These are phyloP conservation scores for Imbricaverruca yamaguchii DNA, from an alignment of 2,888 invertebrate genomes.

Conservation along the genomic window DNA sequence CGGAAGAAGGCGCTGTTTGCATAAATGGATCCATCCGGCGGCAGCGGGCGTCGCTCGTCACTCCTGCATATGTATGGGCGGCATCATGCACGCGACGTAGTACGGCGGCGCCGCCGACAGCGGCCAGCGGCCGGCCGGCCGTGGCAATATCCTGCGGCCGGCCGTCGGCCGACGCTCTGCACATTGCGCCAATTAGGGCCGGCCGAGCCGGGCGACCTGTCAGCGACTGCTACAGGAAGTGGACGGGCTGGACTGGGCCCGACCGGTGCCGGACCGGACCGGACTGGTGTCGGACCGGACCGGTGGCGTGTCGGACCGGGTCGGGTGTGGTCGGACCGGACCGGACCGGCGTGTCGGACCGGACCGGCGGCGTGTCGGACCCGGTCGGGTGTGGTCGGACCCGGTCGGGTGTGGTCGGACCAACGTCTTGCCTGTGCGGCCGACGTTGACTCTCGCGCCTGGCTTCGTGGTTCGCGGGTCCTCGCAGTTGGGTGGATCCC, in stretches of 20 bases:
- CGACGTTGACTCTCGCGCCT: no score
- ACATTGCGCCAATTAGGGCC: conserved; percentile 4
- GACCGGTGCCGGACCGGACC: background rate
- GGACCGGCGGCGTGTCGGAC: no score
- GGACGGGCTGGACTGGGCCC: background rate
- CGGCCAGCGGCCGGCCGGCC: background rate
- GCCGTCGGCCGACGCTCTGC: background rate
- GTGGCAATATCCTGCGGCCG: background rate
- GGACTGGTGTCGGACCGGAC: no score
- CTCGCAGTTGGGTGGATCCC: no score
- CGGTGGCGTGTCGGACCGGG: no score
- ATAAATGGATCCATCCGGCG: background rate
- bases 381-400: no score
- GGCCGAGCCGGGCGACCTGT: background rate
- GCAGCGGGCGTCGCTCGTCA: background rate
- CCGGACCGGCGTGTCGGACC: no score
- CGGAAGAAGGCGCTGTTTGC: background rate
- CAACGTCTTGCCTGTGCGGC: no score
- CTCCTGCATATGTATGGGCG: conserved; percentile 4
- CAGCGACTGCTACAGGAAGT: background rate
- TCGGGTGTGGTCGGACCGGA: background rate
- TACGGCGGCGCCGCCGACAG: no score
- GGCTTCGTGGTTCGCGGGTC: no score
- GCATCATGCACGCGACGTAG: background rate
- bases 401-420: no score